These are phyloP conservation scores for Drosophila demipolita DNA, from an alignment of 2,888 invertebrate species.

Conservation along the genomic window DNA sequence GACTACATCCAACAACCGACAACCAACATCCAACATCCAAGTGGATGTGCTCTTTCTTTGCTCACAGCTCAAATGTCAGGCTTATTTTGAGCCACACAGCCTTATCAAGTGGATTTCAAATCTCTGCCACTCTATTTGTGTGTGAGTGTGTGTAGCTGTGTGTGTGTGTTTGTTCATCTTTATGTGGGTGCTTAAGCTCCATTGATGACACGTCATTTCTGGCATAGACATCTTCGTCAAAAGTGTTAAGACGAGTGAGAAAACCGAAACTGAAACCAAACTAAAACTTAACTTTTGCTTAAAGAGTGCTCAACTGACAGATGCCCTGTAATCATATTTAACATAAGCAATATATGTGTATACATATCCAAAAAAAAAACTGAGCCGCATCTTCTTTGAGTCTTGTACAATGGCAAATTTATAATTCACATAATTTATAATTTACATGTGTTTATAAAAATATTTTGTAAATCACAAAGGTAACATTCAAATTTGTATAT, in stretches of 20 bases:
- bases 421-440: neutral
- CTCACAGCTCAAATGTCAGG: conserved; percentile 74
- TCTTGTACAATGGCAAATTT: neutral
- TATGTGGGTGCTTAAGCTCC: conserved; percentile 75
- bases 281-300: neutral
- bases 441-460: too few relatives aligned
- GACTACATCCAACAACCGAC: conserved; percentile 26
- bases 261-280: conserved; percentile 47
- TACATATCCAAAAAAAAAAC: neutral
- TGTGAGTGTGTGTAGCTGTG: conserved; percentile 19
- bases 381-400: neutral
- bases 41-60: conserved; percentile 30
- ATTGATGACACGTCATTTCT: conserved; percentile 79
- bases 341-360: neutral
- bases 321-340: neutral
- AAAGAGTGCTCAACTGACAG: neutral
- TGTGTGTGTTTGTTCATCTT: conserved; percentile 49
- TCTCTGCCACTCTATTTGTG: conserved; percentile 28
- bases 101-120: conserved; percentile 67
- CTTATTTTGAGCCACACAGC: conserved; percentile 60
- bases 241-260: conserved; percentile 76
- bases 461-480: too few relatives aligned
- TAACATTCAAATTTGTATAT: too few relatives aligned
- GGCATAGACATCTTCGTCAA: conserved; percentile 78
- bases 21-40: conserved; percentile 9